These are phyloP conservation scores for Puma concolor DNA, from an alignment of 2,113 vertebrate genomes.

Conservation along the genomic window DNA sequence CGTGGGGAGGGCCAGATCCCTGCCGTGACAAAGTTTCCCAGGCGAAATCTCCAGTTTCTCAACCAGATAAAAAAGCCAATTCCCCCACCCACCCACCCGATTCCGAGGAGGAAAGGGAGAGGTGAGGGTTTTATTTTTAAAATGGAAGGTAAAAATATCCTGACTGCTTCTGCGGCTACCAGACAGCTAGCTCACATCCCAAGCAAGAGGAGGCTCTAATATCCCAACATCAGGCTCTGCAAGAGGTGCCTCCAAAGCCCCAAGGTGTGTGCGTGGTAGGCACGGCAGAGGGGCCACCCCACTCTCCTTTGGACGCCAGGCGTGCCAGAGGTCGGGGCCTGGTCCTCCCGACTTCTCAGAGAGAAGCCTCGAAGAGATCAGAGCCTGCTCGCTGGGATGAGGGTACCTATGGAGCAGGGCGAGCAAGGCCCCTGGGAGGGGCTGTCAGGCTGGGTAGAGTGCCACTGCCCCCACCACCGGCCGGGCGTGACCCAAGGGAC, in stretches of 20 bases:
- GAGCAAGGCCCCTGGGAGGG: not conserved
- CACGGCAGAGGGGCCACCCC: fast-evolving
- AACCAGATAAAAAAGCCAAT: slow-evolving; percentile 45
- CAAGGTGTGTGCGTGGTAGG: fast-evolving
- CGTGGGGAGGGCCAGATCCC: not conserved
- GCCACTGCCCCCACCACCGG: not conserved
- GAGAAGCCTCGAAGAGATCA: not conserved
- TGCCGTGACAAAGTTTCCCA: slow-evolving; percentile 56
- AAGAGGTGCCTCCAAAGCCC: not conserved
- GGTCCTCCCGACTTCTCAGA: not conserved
- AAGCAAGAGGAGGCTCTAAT: not conserved
- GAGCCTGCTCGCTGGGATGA: not conserved
- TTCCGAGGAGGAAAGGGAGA: slow-evolving; percentile 28
- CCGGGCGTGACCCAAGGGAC: not conserved
- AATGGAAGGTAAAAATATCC: slow-evolving; percentile 54
- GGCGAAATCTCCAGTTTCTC: slow-evolving; percentile 44
- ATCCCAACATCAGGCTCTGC: not conserved
- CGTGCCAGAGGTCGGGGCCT: not conserved
- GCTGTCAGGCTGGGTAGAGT: not conserved
- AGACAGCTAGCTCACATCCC: not conserved
- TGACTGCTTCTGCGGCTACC: not conserved
- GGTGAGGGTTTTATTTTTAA: slow-evolving; percentile 49
- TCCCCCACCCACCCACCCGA: not conserved
- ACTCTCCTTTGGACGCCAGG: not conserved
- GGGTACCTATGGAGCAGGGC: not conserved